Conservation (phyloP, 1,140 invertebrate genomes). For the Heliconius hewitsoni region DNA sequence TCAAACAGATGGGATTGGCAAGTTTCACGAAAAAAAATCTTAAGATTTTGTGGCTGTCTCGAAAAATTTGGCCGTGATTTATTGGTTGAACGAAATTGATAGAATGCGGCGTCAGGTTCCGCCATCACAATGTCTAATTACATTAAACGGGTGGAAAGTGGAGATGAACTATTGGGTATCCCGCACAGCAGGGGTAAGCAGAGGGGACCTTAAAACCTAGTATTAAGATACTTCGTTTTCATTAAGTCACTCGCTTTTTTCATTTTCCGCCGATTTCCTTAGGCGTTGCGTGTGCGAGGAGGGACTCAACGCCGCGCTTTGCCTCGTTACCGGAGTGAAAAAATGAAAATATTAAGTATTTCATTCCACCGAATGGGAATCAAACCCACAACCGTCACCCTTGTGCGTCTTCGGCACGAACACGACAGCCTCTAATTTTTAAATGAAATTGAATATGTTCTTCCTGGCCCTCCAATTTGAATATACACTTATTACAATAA, state of each 20-base stretch:
- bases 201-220: neutral
- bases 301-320: neutral
- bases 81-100: too few species aligned
- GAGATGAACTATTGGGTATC: neutral
- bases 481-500: too few species aligned
- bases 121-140: too few species aligned
- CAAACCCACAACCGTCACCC: neutral
- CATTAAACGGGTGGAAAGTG: too few species aligned
- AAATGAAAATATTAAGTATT: neutral
- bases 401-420: too few species aligned
- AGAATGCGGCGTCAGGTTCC: too few species aligned
- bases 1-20: neutral
- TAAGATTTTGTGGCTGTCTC: neutral
- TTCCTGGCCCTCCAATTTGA: too few species aligned
- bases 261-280: neutral
- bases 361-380: neutral
- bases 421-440: too few species aligned
- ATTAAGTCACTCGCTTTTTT: neutral
- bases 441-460: too few species aligned
- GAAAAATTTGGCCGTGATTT: neutral
- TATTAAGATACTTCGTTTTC: neutral
- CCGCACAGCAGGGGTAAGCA: neutral
- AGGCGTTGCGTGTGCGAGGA: neutral
- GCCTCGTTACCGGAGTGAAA: neutral
- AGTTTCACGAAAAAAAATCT: neutral